Evolutionary conservation across 2,888 invertebrate genomes (phyloP), one percentile per base, ranked within the genome.

Genomic region (Phyto melanocephala): DNA sequence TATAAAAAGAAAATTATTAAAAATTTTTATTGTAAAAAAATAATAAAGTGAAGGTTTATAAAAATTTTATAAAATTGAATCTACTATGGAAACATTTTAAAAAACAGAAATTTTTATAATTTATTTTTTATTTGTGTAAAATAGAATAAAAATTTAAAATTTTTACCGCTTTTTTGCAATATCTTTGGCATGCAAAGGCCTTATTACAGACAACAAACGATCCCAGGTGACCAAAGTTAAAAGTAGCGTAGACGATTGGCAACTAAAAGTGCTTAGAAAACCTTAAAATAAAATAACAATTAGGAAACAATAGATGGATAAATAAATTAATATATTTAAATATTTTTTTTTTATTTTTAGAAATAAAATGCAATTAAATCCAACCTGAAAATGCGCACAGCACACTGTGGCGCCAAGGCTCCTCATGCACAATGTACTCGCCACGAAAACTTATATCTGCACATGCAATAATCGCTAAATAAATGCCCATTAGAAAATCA

Each of bases 401-500:
- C 79, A 88, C 87, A 85, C 93, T 93, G 84, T 92, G 92, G 10
- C 94, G 90, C 94, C 94, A 94, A 2, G 88, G 85, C 79, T 92
- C 92, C 85, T 94, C 93, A 86, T 93, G 91, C 13, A 90, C 88
- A 35, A 94, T 91, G 86, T 94, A 94, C 50, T 92, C 90, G 1
- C 93, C 93, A 47, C 94, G 91, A 86, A 88, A 90, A 40, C 72
- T 87, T 40, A 91, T 90, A 87, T 94, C 94, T 24, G 92, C 92
- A 42, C 91, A 90, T 4, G 93, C 94, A 78, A 94, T 93, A 40
- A 93, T 90, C 77, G 94, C 92, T 72, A 94, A 89, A 88, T 94
- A 94, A 45, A 93, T 88, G 17, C 94, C 93, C 94, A 94, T 94
- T 40, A 94, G 89, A 6, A 94, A 90, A 87, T 94, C 94, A 24